Conservation (phyloP, 2,797 vertebrate genomes). For the Epinephelus awoara region DNA sequence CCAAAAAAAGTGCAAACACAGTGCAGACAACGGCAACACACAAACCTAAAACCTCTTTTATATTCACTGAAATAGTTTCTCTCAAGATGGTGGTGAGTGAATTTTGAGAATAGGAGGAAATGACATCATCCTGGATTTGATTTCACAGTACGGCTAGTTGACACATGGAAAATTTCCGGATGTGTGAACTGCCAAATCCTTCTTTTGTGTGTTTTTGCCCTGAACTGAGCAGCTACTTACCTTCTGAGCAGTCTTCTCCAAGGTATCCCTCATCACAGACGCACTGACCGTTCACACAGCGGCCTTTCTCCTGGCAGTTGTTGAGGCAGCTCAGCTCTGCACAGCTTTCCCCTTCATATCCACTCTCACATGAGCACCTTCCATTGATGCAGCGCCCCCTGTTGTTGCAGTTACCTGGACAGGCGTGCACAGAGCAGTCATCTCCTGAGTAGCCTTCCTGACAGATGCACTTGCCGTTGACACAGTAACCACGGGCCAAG, state of each 20-base stretch:
- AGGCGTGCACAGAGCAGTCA: constrained; percentile 87
- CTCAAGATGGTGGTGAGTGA: constrained; percentile 41
- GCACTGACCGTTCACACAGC: constrained; percentile 81
- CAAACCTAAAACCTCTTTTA: constrained; percentile 36
- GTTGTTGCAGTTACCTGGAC: constrained; percentile 87
- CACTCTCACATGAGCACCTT: constrained; percentile 88
- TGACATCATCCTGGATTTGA: constrained; percentile 55
- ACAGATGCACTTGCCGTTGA: constrained; percentile 82
- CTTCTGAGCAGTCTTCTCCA: constrained; percentile 88
- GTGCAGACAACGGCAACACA: constrained; percentile 41
- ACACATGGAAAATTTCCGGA: constrained; percentile 56
- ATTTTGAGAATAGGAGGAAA: constrained; percentile 54
- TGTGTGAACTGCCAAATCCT: background rate
- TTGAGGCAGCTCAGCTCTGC: constrained; percentile 84
- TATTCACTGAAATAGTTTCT: constrained; percentile 45
- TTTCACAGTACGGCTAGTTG: constrained; percentile 38
- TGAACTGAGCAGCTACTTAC: constrained; percentile 67
- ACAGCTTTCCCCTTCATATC: constrained; percentile 88
- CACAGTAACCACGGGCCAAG: constrained; percentile 84
- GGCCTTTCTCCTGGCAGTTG: constrained; percentile 85
- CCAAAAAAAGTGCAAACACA: constrained; percentile 47
- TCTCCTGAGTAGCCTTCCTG: constrained; percentile 87
- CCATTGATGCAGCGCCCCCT: constrained; percentile 88
- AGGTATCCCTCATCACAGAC: constrained; percentile 90
- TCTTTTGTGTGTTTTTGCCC: constrained; percentile 7